Conservation (phyloP, 2,888 invertebrate species). For the Psococerastis gibbosa region DNA sequence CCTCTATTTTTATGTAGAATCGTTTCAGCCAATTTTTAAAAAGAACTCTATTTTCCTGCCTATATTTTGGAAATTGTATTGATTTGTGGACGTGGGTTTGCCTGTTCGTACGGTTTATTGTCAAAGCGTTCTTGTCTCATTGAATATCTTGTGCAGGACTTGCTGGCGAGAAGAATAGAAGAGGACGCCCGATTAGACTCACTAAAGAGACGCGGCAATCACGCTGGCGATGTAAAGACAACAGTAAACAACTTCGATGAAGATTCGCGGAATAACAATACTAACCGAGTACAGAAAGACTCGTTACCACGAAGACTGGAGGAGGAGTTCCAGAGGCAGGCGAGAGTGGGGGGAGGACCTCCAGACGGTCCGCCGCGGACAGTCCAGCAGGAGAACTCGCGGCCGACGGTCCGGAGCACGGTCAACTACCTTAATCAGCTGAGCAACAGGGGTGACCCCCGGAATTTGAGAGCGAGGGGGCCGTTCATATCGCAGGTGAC, state of each 20-base stretch:
- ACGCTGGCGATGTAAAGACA: too few species aligned
- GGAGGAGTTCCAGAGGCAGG: neutral
- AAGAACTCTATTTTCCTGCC: too few species aligned
- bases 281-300: neutral
- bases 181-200: too few species aligned
- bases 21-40: too few species aligned
- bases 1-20: too few species aligned
- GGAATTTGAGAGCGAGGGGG: slow-evolving; percentile 1
- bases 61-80: too few species aligned
- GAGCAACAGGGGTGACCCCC: neutral
- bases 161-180: neutral
- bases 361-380: too few species aligned
- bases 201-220: too few species aligned
- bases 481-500: slow-evolving; percentile 7
- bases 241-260: too few species aligned
- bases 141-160: too few species aligned
- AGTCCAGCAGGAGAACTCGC: neutral
- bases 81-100: too few species aligned
- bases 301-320: neutral
- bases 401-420: neutral
- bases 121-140: neutral
- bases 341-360: too few species aligned
- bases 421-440: slow-evolving; percentile 9
- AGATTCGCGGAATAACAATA: neutral
- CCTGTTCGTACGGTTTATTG: slow-evolving; percentile 13